Conservation (phyloP, 2,113 vertebrate genomes). For the Collichthys lucidus region DNA sequence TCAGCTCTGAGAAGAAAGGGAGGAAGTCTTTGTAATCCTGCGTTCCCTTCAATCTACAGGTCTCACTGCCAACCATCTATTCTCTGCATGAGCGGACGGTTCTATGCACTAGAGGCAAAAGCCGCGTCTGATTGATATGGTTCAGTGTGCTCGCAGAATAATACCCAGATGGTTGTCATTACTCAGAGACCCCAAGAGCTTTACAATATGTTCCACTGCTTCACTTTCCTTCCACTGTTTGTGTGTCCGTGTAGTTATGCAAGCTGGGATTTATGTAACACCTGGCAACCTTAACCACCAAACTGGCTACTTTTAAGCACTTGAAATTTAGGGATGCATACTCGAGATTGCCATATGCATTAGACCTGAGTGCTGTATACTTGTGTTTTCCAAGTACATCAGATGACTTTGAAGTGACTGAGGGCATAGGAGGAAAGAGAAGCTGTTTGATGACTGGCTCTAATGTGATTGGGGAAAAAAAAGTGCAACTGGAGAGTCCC, state of each 20-base stretch:
- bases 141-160: slow-evolving; percentile 1
- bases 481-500: not conserved
- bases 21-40: slow-evolving; percentile 11
- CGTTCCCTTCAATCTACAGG: slow-evolving; percentile 9
- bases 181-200: not conserved
- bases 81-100: not conserved
- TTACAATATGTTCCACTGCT: slow-evolving; percentile 6
- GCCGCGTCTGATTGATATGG: slow-evolving; percentile 5
- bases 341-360: not conserved
- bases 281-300: slow-evolving; percentile 6
- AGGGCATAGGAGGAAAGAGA: not conserved
- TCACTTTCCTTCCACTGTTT: slow-evolving; percentile 5
- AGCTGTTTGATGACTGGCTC: not conserved
- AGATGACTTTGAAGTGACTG: slow-evolving; percentile 13
- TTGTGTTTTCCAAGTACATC: slow-evolving; percentile 1
- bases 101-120: not conserved
- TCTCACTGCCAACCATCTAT: not conserved
- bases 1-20: not conserved
- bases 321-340: not conserved
- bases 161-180: slow-evolving; percentile 26
- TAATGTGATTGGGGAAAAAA: not conserved
- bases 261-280: slow-evolving; percentile 44
- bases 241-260: slow-evolving; percentile 29
- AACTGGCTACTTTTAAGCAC: slow-evolving; percentile 1
- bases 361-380: slow-evolving; percentile 6